phyloP scores from a whole-genome alignment of 1,140 invertebrate species.

The Dreissena rostriformis region DNA sequence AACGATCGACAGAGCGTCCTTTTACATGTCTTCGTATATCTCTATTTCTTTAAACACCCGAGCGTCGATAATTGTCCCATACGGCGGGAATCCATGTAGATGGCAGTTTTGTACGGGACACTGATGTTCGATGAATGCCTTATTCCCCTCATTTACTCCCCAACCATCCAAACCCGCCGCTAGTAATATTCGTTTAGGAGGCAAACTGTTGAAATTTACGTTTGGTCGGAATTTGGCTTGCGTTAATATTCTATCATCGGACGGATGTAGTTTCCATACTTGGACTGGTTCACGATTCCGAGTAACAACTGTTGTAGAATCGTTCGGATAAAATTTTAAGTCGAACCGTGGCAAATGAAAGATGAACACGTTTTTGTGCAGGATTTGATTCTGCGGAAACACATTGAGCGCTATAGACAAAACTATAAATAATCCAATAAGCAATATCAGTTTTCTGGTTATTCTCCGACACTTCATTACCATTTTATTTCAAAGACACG shows the following conservation, averaged over 20 bases:
- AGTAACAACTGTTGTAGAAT: not conserved
- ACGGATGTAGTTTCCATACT: conserved; percentile 21
- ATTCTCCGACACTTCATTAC: conserved; percentile 11
- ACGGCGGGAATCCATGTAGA: not conserved
- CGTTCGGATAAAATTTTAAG: not conserved
- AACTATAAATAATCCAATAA: conserved; percentile 36
- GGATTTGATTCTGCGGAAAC: not conserved
- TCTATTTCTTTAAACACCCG: conserved; percentile 56
- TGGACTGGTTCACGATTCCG: not conserved
- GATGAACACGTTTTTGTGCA: not conserved
- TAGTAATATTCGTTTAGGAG: conserved; percentile 32
- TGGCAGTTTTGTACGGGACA: conserved; percentile 48
- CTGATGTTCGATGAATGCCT: conserved; percentile 19
- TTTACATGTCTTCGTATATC: not conserved
- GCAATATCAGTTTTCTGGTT: conserved; percentile 20
- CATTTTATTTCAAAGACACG: not conserved
- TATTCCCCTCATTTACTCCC: conserved; percentile 24
- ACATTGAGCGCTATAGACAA: conserved; percentile 24
- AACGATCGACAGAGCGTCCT: not conserved
- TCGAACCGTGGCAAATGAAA: not conserved
- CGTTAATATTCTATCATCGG: conserved; percentile 29
- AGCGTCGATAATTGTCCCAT: conserved; percentile 2
- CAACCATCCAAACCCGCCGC: conserved; percentile 22
- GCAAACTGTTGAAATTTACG: conserved; percentile 6
- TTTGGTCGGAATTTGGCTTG: conserved; percentile 33